Conservation (phyloP, 2,888 invertebrate species). For the Mystacides longicornis region DNA sequence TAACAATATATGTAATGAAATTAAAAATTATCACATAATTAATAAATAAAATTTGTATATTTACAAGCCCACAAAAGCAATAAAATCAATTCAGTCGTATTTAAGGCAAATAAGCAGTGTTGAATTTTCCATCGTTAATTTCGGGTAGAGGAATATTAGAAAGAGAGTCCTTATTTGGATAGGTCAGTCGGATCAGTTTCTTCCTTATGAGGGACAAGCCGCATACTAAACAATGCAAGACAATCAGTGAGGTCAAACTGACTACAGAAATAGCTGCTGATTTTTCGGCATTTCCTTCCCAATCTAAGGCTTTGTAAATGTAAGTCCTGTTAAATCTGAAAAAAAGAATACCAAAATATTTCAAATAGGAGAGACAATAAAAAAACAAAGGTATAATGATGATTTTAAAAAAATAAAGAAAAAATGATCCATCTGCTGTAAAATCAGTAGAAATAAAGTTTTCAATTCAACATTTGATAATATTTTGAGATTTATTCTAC, state of each 20-base stretch:
- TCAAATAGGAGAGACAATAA: too few relatives aligned
- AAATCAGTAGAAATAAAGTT: too few relatives aligned
- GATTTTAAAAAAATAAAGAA: too few relatives aligned
- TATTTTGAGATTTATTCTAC: too few relatives aligned
- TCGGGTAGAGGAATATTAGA: conserved; percentile 3
- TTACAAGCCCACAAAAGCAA: too few relatives aligned
- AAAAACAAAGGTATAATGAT: too few relatives aligned
- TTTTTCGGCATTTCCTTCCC: conserved; percentile 53
- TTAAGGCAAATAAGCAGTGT: conserved; percentile 15
- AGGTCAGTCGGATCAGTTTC: conserved; percentile 30
- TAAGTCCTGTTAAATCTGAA: conserved; percentile 30
- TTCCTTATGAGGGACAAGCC: conserved; percentile 46
- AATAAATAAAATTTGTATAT: too few relatives aligned
- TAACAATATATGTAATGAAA: too few relatives aligned
- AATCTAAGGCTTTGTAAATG: conserved; percentile 73
- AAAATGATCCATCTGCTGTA: too few relatives aligned
- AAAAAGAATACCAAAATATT: not conserved
- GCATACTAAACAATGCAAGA: conserved; percentile 54
- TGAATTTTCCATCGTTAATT: conserved; percentile 13
- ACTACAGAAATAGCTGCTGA: conserved; percentile 52
- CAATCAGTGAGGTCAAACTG: conserved; percentile 50
- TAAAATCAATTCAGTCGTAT: too few relatives aligned
- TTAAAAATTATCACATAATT: too few relatives aligned
- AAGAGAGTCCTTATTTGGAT: not conserved
- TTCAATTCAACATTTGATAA: too few relatives aligned